These are phyloP conservation scores for Laothoe populi DNA, from an alignment of 2,888 invertebrate genomes.

Conservation along the genomic window DNA sequence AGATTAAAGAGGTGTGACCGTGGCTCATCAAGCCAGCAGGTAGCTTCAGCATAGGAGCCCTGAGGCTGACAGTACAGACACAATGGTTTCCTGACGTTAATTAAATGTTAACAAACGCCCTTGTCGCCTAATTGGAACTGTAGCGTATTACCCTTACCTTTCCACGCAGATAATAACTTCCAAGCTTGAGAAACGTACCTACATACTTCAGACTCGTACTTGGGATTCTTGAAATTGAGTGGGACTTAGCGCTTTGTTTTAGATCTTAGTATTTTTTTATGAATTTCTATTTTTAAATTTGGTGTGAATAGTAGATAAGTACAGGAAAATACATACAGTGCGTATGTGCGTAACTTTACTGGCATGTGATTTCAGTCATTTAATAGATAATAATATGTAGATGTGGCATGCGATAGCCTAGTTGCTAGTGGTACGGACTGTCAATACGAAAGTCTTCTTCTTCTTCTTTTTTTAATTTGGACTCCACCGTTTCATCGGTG, in stretches of 20 bases:
- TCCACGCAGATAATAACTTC: slow-evolving; percentile 74
- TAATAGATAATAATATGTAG: too few species aligned
- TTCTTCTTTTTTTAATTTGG: too few species aligned
- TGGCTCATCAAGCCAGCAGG: slow-evolving; percentile 55
- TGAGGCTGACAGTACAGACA: slow-evolving; percentile 69
- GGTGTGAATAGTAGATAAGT: too few species aligned
- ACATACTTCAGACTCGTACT: slow-evolving; percentile 67
- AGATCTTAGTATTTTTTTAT: slow-evolving; percentile 26
- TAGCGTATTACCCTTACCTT: slow-evolving; percentile 84
- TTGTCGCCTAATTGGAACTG: slow-evolving; percentile 84
- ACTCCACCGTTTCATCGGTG: too few species aligned
- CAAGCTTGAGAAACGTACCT: slow-evolving; percentile 68
- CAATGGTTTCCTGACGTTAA: slow-evolving; percentile 82
- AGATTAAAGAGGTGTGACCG: slow-evolving; percentile 41
- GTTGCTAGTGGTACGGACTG: too few species aligned
- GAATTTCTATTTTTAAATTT: too few species aligned
- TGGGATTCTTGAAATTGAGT: slow-evolving; percentile 62
- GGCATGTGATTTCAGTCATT: too few species aligned
- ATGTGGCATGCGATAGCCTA: too few species aligned
- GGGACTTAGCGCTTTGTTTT: slow-evolving; percentile 56
- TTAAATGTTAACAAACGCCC: slow-evolving; percentile 85
- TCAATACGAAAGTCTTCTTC: too few species aligned
- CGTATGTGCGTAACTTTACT: too few species aligned
- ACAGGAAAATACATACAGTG: too few species aligned
- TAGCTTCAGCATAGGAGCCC: slow-evolving; percentile 59